These are phyloP conservation scores for Clupea harengus DNA, from an alignment of 2,113 vertebrate species.

Conservation along the genomic window DNA sequence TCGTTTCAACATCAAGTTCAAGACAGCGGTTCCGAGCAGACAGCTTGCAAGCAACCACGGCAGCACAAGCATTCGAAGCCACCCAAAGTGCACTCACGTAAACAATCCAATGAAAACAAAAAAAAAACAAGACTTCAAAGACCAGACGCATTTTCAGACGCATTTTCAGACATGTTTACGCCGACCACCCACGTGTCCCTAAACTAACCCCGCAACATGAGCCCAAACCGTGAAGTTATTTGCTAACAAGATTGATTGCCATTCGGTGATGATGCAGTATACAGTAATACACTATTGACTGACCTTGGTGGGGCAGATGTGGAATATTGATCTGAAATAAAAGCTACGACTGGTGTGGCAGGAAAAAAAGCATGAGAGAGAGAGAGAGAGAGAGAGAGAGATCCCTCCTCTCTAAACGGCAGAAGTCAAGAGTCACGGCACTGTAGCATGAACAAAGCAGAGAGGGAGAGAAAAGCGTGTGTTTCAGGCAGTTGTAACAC, in stretches of 20 bases:
- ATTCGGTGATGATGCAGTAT: constrained; percentile 13
- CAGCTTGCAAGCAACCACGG: background rate
- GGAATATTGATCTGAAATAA: constrained; percentile 38
- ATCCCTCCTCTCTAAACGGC: background rate
- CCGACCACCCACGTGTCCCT: background rate
- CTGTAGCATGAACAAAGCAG: background rate
- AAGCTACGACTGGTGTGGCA: background rate
- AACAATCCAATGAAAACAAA: background rate
- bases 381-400: background rate
- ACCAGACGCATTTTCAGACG: background rate
- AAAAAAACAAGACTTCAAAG: constrained; percentile 26
- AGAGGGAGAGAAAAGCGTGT: constrained; percentile 20
- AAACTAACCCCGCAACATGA: background rate
- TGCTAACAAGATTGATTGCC: constrained; percentile 19
- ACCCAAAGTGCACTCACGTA: background rate
- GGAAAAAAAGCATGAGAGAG: background rate
- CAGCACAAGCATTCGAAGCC: background rate
- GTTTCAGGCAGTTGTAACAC: background rate
- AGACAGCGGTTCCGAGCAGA: background rate
- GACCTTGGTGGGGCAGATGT: constrained; percentile 31
- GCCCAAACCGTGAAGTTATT: constrained; percentile 18
- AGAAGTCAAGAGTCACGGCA: background rate
- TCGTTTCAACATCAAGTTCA: constrained; percentile 2
- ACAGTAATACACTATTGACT: constrained; percentile 16
- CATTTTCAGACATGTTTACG: constrained; percentile 10